phyloP scores from a whole-genome alignment of 2,888 invertebrate genomes.

The Tromatobia lineatoria region DNA sequence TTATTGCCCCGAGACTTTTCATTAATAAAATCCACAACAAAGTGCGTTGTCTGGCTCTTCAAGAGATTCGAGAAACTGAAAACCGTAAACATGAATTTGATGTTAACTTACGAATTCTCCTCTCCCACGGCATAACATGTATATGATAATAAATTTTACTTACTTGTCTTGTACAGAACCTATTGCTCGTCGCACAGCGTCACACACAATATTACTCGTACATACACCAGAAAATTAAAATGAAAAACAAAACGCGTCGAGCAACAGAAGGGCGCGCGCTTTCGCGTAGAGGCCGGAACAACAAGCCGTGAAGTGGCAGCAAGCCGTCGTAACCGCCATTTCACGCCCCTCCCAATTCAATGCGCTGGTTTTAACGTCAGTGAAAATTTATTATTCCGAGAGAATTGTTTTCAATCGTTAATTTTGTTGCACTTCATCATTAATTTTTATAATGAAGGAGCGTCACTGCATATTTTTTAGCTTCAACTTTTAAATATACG shows the following conservation, averaged over 20 bases:
- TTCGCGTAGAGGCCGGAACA: not conserved
- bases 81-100: conserved; percentile 6
- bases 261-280: not conserved
- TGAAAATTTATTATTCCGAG: too few relatives aligned
- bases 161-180: not conserved
- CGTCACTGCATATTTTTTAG: not conserved
- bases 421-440: not conserved
- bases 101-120: not conserved
- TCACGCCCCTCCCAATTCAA: too few relatives aligned
- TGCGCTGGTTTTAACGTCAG: not conserved
- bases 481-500: not conserved
- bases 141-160: not conserved
- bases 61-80: not conserved
- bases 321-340: too few relatives aligned
- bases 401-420: too few relatives aligned
- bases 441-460: not conserved
- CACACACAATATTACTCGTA: not conserved
- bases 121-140: not conserved
- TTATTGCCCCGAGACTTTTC: not conserved
- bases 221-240: not conserved
- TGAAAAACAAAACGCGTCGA: not conserved
- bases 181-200: not conserved
- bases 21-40: not conserved
- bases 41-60: not conserved
- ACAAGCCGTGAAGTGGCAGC: conserved; percentile 1